Percentiles rank a stretch among this genome's conserved stretches.
phyloP scores from a whole-genome alignment of 64 coral and sea anemone species.

The Montipora cactus region DNA sequence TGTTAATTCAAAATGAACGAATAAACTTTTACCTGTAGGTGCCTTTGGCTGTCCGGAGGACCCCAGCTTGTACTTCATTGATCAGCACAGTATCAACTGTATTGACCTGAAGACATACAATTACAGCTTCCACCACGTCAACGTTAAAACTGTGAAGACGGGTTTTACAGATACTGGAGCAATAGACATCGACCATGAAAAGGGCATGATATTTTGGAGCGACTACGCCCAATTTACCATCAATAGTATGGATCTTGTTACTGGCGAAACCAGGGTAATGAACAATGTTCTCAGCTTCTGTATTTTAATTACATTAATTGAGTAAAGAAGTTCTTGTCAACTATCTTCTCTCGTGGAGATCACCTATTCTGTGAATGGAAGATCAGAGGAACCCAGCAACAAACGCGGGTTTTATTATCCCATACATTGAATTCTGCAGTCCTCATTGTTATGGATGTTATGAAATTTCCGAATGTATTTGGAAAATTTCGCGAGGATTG shows the following conservation, averaged over 20 bases:
- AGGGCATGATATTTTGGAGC: constrained; percentile 52
- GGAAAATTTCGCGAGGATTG: too few species aligned
- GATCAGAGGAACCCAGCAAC: too few species aligned
- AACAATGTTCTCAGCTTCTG: not conserved
- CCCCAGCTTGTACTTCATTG: constrained; percentile 20
- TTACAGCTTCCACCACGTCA: not conserved
- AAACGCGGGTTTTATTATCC: too few species aligned
- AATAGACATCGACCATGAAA: constrained; percentile 42
- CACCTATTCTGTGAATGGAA: too few species aligned
- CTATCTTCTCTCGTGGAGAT: too few species aligned
- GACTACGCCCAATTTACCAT: constrained; percentile 30
- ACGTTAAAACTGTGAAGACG: constrained; percentile 2
- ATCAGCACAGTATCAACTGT: constrained; percentile 43
- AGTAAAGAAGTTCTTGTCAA: too few species aligned
- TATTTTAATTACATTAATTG: too few species aligned
- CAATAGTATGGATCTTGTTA: constrained; percentile 39
- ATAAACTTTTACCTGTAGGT: not conserved
- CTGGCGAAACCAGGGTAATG: constrained; percentile 37
- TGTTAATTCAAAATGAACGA: not conserved
- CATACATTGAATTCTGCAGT: too few species aligned
- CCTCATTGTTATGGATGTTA: too few species aligned
- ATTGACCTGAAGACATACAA: constrained; percentile 18
- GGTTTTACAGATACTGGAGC: constrained; percentile 1
- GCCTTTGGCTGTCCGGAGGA: not conserved
- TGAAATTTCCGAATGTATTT: too few species aligned